Evolutionary conservation across 2,888 invertebrate species (phyloP).

Genomic region (Lobophora halterata): DNA sequence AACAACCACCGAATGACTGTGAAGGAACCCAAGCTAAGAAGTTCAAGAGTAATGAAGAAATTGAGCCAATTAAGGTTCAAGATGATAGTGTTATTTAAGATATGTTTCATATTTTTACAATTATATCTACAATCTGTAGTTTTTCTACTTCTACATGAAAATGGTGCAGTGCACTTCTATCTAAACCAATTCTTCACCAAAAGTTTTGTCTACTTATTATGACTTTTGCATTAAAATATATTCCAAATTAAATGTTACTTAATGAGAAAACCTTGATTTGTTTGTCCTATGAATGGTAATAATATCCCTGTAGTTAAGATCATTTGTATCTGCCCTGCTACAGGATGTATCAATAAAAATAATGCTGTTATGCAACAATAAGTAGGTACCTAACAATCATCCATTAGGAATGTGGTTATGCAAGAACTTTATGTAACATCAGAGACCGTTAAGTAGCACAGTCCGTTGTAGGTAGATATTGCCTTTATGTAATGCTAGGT

Average conservation of each 20-base stretch:
- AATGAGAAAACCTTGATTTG: constrained; percentile 35
- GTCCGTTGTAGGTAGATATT: constrained; percentile 10
- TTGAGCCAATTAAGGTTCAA: constrained; percentile 47
- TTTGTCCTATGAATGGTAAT: too few species aligned
- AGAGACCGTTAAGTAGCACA: constrained; percentile 14
- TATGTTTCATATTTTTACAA: constrained; percentile 40
- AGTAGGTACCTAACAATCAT: too few species aligned
- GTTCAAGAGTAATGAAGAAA: constrained; percentile 54
- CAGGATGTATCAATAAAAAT: constrained; percentile 17
- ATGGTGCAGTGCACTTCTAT: constrained; percentile 50
- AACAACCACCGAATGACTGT: constrained; percentile 44
- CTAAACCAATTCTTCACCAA: constrained; percentile 69
- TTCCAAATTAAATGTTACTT: constrained; percentile 41
- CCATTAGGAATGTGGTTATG: constrained; percentile 26
- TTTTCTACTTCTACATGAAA: constrained; percentile 53
- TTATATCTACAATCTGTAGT: constrained; percentile 41
- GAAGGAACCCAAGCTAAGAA: constrained; percentile 70
- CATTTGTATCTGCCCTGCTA: background rate
- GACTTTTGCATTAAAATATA: constrained; percentile 49
- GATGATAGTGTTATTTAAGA: constrained; percentile 46
- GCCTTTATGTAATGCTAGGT: constrained; percentile 22
- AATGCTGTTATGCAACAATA: constrained; percentile 39
- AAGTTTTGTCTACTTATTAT: constrained; percentile 46
- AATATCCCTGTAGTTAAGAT: too few species aligned
- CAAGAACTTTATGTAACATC: constrained; percentile 27